Evolutionary conservation across 2,113 vertebrate species (phyloP), one percentile per base, ranked within the genome.

Genomic region (Apodemus speciosus): DNA sequence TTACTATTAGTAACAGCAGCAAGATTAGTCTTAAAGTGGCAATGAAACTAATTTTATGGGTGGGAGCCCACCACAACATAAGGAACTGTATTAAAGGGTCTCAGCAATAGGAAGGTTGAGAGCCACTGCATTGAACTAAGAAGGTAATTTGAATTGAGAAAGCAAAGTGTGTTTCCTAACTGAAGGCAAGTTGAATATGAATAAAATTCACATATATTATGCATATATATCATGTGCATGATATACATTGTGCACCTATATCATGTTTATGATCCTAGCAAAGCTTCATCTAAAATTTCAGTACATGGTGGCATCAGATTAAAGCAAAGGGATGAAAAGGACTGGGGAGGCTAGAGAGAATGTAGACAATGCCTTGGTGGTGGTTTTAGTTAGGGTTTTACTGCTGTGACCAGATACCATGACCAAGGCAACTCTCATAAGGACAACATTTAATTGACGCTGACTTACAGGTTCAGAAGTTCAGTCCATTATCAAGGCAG

Each of bases 111-210:
- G 35, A 38, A 58, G 77, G 21, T 15, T 25, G 6, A n/a, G 21
- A 15, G 58, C 51, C 20, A 58, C 35, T 80, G 4, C 10, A 38
- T 14, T 27, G 13, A 23, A 51, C 11, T 84, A 56, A 81, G 40
- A 88, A 13, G 38, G 2, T 9, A 73, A 25, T 69, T 91, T 92
- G 93, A 85, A 60, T 92, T 53, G 53, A 92, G 14, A 83, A 90
- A 27, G 2, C 46, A 88, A 86, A 60, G 76, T 89, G 5, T 40
- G 43, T 73, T 95, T 73, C 69, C 69, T 40, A 85, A 62, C 30
- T 89, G 56, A 91, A 95, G 32, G 51, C 62, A n/a, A 58, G 40
- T 84, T 53, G 71, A 10, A 60, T 80, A 51, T 51, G n/a, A 91
- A 46, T 3, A 89, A 73, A 16, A 9, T 16, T 3, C 66, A 38